These are phyloP conservation scores for Cephus spinipes DNA, from an alignment of 2,888 invertebrate species.

Conservation along the genomic window DNA sequence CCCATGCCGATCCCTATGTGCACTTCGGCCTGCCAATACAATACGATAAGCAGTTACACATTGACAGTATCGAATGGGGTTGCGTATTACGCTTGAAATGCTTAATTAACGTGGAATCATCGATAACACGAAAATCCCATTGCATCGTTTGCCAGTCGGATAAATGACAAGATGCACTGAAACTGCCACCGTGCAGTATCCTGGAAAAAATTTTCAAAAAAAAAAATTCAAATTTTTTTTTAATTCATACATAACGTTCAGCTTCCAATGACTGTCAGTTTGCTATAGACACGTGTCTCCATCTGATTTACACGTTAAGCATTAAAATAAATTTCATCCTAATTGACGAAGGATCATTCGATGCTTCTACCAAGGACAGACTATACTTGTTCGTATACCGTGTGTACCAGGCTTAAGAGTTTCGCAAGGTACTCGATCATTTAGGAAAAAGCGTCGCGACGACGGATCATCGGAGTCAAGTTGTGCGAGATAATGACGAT, in stretches of 20 bases:
- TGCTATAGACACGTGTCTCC: not conserved
- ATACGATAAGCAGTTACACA: not conserved
- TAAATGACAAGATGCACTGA: not conserved
- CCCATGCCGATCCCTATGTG: not conserved
- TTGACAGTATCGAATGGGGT: not conserved
- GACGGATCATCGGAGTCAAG: too few relatives aligned
- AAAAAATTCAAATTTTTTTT: not conserved
- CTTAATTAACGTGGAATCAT: not conserved
- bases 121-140: not conserved
- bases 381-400: too few relatives aligned
- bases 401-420: too few relatives aligned
- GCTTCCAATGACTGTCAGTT: not conserved
- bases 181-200: not conserved
- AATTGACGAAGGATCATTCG: not conserved
- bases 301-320: not conserved
- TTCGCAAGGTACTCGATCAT: too few relatives aligned
- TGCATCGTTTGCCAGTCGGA: not conserved
- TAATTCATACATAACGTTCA: not conserved
- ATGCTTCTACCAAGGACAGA: not conserved
- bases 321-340: not conserved
- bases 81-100: not conserved
- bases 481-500: too few relatives aligned
- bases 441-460: too few relatives aligned
- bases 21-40: not conserved
- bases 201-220: rapidly evolving